Evolutionary conservation across 1,140 invertebrate genomes (phyloP), one percentile per base, ranked within the genome.

Genomic region (Platyura marginata): DNA sequence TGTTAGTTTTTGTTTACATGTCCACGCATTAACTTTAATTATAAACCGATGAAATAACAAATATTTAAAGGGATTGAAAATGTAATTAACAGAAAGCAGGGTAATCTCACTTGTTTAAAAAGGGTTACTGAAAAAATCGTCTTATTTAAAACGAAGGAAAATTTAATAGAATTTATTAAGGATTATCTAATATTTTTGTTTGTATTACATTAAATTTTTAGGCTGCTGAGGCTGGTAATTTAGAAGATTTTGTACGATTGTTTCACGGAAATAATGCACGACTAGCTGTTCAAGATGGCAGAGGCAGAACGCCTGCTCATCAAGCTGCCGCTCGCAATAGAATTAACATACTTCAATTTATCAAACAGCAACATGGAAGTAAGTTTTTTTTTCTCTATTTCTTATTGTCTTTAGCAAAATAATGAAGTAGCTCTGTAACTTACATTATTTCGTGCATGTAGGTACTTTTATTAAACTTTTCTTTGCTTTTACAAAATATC

Each of bases 141-240:
- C n/a, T n/a, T n/a, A n/a, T n/a, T n/a, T n/a, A n/a, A n/a, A n/a
- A n/a, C n/a, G n/a, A n/a, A n/a, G n/a, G n/a, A n/a, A n/a, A n/a
- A n/a, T n/a, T n/a, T n/a, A n/a, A n/a, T n/a, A n/a, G n/a, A n/a
- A n/a, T n/a, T n/a, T n/a, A n/a, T n/a, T n/a, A n/a, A n/a, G n/a
- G n/a, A n/a, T n/a, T n/a, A n/a, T n/a, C n/a, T n/a, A n/a, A n/a
- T n/a, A n/a, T n/a, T 29, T 29, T 29, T 13, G 6, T 13, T 29
- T 13, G 25, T 13, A 34, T n/a, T 34, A 34, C 16, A n/a, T 43
- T 48, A 45, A 36, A 37, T 43, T 60, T 57, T 29, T 61, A 89
- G 84, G 79, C 80, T 6, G 84, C 84, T 2, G 79, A 84, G 53
- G 76, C 74, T 50, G 84, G 84, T 5, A 82, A 86, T 57, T 61